Base-by-base conservation (phyloP, 2,888 invertebrate genomes). In the Tenthredo livida region DNA sequence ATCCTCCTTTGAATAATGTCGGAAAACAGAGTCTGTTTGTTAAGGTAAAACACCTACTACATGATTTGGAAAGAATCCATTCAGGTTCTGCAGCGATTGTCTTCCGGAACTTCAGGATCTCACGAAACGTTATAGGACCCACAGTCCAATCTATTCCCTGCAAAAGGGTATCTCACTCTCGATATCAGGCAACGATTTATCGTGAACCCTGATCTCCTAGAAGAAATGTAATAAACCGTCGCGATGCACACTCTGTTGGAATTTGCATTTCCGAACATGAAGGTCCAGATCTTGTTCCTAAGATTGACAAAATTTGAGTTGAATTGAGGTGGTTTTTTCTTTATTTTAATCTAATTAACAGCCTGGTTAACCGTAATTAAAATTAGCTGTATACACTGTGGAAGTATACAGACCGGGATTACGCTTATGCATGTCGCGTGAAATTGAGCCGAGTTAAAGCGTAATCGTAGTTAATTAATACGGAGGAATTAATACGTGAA, bases 401-500 rank as follows among this genome's bases (percentile, higher is more conserved):
- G 6, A 67, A n/a, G n/a, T 54, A n/a, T 54, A 33, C 7, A 33
- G 33, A 29, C 67, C 15, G 67, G 67, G 67, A 67, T 67, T 33
- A 67, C 33, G 33, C 67, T 12, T 33, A 67, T 67, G 72, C 72
- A 43, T 73, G 40, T 73, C 40, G 72, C 21, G 67, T 43, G 72
- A 73, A 73, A 73, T 73, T 43, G 72, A 73, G 40, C 77, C 77
- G 50, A 73, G 40, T 43, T 43, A 73, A 43, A n/a, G 77, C 50
- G 77, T 77, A 77, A 77, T 77, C 77, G 47, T 77, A 54, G 77
- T 40, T 61, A 80, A 80, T 80, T 80, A 80, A 80, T 80, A n/a
- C 15, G 7, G 80, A 40, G 40, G 40, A 25, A 80, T 61, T 80
- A 80, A 40, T 80, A 77, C 54, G 29, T 61, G 80, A 80, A 61